phyloP scores from a whole-genome alignment of 2,888 invertebrate genomes.

The Lepidocyrtinus sp. region DNA sequence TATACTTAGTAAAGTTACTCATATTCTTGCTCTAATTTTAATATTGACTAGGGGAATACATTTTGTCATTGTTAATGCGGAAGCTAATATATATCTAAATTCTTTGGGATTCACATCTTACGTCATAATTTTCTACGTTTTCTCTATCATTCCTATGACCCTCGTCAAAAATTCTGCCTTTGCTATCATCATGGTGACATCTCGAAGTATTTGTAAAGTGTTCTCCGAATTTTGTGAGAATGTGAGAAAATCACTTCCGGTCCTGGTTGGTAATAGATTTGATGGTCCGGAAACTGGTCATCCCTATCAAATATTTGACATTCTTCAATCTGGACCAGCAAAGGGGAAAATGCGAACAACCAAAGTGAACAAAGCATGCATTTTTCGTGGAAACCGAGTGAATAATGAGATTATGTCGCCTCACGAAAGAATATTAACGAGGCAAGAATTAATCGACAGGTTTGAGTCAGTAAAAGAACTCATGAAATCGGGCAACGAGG shows the following conservation, averaged over 20 bases:
- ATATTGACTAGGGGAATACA: neutral
- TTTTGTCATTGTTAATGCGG: slow-evolving; percentile 9
- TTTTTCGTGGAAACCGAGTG: neutral
- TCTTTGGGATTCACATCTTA: slow-evolving; percentile 2
- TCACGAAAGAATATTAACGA: neutral
- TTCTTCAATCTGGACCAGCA: slow-evolving; percentile 26
- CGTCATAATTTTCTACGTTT: neutral
- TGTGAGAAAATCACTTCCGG: neutral
- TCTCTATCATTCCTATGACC: slow-evolving; percentile 25
- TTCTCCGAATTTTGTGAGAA: slow-evolving; percentile 23
- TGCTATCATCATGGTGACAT: neutral
- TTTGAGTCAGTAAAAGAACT: slow-evolving; percentile 40
- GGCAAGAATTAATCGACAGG: slow-evolving; percentile 13
- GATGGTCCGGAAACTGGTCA: neutral
- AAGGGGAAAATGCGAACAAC: too few relatives aligned
- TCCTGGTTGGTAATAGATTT: neutral
- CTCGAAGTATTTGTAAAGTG: neutral
- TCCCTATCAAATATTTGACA: slow-evolving; percentile 24
- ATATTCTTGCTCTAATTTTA: neutral
- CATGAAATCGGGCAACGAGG: slow-evolving; percentile 1
- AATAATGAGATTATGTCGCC: neutral
- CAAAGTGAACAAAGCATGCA: neutral
- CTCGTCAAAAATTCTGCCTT: slow-evolving; percentile 6
- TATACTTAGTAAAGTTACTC: neutral
- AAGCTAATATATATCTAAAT: neutral